Percentiles rank a stretch among this genome's conserved stretches.
Conservation (phyloP, 2,888 invertebrate genomes). For the Hypsopygia costalis region DNA sequence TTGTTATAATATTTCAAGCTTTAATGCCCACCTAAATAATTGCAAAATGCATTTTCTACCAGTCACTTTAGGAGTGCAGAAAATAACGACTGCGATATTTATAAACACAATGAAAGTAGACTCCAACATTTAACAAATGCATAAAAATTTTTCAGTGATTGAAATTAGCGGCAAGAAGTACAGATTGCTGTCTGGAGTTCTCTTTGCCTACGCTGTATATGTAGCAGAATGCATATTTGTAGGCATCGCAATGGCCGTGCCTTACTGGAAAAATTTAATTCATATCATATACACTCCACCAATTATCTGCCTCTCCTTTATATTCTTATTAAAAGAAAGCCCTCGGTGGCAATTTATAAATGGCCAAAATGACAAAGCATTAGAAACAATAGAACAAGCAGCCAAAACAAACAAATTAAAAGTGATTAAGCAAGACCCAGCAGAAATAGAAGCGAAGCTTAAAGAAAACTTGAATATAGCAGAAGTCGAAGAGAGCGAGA, state of each 20-base stretch:
- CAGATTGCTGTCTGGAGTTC: conserved; percentile 48
- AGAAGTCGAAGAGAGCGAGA: conserved; percentile 41
- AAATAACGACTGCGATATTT: too few relatives aligned
- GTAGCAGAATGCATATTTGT: conserved; percentile 55
- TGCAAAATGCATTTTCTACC: too few relatives aligned
- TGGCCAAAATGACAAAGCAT: conserved; percentile 46
- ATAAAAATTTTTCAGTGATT: conserved; percentile 42
- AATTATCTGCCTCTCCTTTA: conserved; percentile 40
- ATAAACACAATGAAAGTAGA: too few relatives aligned
- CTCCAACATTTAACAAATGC: too few relatives aligned
- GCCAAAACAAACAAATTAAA: conserved; percentile 48
- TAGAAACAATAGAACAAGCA: conserved; percentile 36
- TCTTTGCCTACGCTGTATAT: conserved; percentile 52
- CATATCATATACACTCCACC: conserved; percentile 52
- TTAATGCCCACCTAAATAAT: too few relatives aligned
- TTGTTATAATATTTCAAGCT: too few relatives aligned
- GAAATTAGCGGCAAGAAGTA: conserved; percentile 51
- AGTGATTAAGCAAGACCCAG: conserved; percentile 34
- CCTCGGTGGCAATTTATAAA: conserved; percentile 61
- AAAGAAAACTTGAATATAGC: conserved; percentile 48
- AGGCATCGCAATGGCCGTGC: conserved; percentile 47
- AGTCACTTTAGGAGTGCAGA: too few relatives aligned
- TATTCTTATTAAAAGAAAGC: conserved; percentile 50
- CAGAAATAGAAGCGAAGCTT: conserved; percentile 28
- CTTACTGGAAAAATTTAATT: conserved; percentile 55